Evolutionary conservation across 2,888 invertebrate species (phyloP).

Genomic region (Alviniconcha strummeri): DNA sequence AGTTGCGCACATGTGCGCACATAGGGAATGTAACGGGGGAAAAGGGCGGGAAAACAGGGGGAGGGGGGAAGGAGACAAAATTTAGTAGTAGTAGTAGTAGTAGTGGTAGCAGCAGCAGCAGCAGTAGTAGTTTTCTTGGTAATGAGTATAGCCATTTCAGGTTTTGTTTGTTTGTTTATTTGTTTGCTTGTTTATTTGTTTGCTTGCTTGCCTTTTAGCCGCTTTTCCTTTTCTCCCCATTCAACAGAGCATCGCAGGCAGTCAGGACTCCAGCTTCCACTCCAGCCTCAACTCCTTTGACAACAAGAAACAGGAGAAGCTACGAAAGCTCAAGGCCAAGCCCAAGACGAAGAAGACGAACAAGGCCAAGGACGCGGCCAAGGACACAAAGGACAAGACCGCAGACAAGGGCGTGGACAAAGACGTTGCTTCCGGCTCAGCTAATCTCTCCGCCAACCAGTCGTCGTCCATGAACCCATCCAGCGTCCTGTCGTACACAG

Average conservation of each 20-base stretch:
- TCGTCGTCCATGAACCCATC: slow-evolving; percentile 25
- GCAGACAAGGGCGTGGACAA: background rate
- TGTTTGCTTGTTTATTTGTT: no score
- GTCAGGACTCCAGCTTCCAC: background rate
- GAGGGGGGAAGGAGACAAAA: no score
- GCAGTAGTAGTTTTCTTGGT: no score
- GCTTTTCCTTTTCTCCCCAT: no score
- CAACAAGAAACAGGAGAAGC: background rate
- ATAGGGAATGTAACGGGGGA: background rate
- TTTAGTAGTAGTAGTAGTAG: background rate
- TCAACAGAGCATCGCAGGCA: background rate
- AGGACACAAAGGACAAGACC: background rate
- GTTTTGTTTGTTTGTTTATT: background rate
- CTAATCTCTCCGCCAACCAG: slow-evolving; percentile 60
- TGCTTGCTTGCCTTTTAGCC: background rate
- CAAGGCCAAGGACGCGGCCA: background rate
- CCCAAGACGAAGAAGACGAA: no score
- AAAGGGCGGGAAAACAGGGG: no score
- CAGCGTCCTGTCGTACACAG: background rate
- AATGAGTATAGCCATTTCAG: background rate
- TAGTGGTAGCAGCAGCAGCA: background rate
- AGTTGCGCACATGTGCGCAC: no score
- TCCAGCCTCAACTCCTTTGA: slow-evolving; percentile 14
- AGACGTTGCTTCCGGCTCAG: slow-evolving; percentile 41
- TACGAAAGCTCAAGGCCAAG: no score